Percentiles rank a stretch among this genome's conserved stretches.
These are phyloP conservation scores for Drosophila paramelanica DNA, from an alignment of 2,888 invertebrate genomes.

Conservation along the genomic window DNA sequence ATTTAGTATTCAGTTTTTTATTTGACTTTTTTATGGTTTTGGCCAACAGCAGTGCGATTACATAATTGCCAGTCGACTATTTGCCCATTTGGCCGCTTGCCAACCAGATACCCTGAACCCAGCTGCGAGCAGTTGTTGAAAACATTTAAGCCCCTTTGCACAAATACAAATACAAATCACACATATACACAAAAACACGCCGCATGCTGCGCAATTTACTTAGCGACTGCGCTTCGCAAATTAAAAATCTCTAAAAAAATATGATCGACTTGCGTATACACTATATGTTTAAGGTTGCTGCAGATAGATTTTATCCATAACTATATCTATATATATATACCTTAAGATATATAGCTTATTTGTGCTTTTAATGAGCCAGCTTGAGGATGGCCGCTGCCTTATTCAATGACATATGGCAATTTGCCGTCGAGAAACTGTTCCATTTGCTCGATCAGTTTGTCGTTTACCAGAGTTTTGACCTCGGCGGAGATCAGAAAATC, in stretches of 20 bases:
- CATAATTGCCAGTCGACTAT: constrained; percentile 64
- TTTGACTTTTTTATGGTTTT: constrained; percentile 54
- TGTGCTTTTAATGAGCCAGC: constrained; percentile 50
- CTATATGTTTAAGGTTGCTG: no score
- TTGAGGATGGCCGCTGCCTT: constrained; percentile 24
- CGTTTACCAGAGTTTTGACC: constrained; percentile 74
- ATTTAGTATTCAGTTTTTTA: constrained; percentile 35
- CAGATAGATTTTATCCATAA: no score
- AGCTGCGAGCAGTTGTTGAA: no score
- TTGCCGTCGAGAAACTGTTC: constrained; percentile 71
- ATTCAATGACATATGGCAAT: constrained; percentile 77
- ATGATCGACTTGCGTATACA: no score
- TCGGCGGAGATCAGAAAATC: constrained; percentile 75
- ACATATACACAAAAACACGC: no score
- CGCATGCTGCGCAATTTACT: no score
- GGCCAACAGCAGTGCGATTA: constrained; percentile 50
- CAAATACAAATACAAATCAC: no score
- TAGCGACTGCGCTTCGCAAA: no score
- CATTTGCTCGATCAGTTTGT: constrained; percentile 73
- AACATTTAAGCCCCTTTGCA: constrained; percentile 35
- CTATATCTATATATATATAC: background rate
- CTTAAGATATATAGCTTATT: background rate
- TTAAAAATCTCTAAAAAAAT: no score
- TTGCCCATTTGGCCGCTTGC: constrained; percentile 50
- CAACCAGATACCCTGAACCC: constrained; percentile 9